phyloP scores from a whole-genome alignment of 2,797 vertebrate genomes.

The Megalops cyprinoides region DNA sequence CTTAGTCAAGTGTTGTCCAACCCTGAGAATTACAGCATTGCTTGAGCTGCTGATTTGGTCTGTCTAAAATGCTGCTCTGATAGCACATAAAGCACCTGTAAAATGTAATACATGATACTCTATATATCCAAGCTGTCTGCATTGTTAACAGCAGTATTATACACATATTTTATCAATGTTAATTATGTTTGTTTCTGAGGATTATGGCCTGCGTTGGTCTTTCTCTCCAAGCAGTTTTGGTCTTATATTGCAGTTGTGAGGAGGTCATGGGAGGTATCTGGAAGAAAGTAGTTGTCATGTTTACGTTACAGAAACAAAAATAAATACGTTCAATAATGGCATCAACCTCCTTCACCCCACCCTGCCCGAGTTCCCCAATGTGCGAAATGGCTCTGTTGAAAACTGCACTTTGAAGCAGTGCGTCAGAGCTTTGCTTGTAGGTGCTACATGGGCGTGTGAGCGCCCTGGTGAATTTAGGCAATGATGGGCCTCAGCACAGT shows the following conservation, averaged over 20 bases:
- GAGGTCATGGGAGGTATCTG: neutral
- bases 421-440: neutral
- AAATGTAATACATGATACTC: neutral
- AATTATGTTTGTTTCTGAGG: too few relatives aligned
- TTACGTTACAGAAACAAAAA: too few relatives aligned
- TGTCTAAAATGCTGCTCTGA: neutral
- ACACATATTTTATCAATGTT: too few relatives aligned
- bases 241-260: neutral
- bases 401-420: neutral
- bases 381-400: neutral
- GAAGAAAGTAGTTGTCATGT: neutral
- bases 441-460: neutral
- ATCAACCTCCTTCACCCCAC: too few relatives aligned
- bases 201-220: neutral
- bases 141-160: too few relatives aligned
- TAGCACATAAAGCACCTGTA: neutral
- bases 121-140: too few relatives aligned
- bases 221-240: neutral
- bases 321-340: too few relatives aligned
- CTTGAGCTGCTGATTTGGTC: neutral
- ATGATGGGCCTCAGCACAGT: neutral
- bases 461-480: neutral
- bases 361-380: too few relatives aligned
- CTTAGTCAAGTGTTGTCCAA: neutral
- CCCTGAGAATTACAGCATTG: neutral